Evolutionary conservation across 2,797 vertebrate species (phyloP).

Genomic region (Fundulus diaphanus): DNA sequence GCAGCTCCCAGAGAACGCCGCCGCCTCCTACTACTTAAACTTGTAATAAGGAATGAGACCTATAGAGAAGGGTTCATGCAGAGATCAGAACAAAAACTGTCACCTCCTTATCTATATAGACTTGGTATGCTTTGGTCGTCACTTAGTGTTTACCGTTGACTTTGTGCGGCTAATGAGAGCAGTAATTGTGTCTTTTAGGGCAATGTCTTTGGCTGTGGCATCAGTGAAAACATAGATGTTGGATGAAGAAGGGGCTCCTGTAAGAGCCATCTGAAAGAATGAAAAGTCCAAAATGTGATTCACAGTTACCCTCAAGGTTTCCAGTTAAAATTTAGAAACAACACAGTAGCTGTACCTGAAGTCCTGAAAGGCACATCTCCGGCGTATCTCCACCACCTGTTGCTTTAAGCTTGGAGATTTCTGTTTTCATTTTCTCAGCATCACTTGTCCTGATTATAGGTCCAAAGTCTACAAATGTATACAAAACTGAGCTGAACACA

Average conservation of each 20-base stretch:
- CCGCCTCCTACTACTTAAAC: accelerated
- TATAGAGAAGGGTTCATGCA: conserved; percentile 30
- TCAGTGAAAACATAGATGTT: conserved; percentile 82
- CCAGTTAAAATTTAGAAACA: not conserved
- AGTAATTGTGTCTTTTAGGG: conserved; percentile 72
- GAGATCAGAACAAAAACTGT: not conserved
- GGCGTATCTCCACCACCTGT: conserved; percentile 55
- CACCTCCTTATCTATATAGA: not conserved
- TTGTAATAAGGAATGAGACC: conserved; percentile 76
- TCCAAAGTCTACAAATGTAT: conserved; percentile 67
- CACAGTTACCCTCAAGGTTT: not conserved
- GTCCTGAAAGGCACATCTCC: conserved; percentile 81
- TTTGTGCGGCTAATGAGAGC: conserved; percentile 76
- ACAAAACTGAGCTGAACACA: not conserved
- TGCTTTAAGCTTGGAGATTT: conserved; percentile 67
- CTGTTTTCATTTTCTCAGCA: conserved; percentile 69
- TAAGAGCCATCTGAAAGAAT: conserved; percentile 76
- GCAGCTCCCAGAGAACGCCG: conserved; percentile 43
- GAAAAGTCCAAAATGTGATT: not conserved
- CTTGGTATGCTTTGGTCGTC: not conserved
- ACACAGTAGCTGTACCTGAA: conserved; percentile 68
- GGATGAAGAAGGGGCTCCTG: conserved; percentile 75
- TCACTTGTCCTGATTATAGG: conserved; percentile 74
- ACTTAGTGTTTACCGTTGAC: conserved; percentile 67
- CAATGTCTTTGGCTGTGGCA: conserved; percentile 72